Percentiles rank a stretch among this genome's conserved stretches.
phyloP scores from a whole-genome alignment of 1,140 invertebrate species.

The Drosophila bifasciata region DNA sequence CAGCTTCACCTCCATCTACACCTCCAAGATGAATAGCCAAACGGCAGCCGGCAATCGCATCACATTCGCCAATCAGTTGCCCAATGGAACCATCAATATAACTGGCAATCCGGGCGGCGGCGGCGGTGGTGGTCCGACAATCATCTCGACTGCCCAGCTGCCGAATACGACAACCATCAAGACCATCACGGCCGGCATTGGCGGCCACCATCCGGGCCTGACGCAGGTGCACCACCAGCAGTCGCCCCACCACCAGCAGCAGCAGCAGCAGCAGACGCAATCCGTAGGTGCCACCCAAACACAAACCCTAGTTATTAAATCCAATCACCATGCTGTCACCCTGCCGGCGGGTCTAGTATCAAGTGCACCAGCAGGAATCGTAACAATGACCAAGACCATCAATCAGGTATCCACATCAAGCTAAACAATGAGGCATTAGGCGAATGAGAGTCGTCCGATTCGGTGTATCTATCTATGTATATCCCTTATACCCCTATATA shows the following conservation, averaged over 20 bases:
- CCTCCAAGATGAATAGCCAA: conserved; percentile 77
- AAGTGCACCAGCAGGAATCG: conserved; percentile 84
- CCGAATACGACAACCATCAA: conserved; percentile 85
- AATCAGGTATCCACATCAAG: conserved; percentile 81
- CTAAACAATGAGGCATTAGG: conserved; percentile 45
- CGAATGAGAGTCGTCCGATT: conserved; percentile 35
- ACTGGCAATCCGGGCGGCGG: conserved; percentile 61
- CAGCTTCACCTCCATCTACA: conserved; percentile 1
- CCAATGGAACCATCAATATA: conserved; percentile 86
- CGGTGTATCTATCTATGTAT: conserved; percentile 8
- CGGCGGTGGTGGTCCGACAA: conserved; percentile 57
- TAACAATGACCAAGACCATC: conserved; percentile 84
- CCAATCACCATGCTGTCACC: conserved; percentile 83
- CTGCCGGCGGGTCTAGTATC: conserved; percentile 84
- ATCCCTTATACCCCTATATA: conserved; percentile 5
- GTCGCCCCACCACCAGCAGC: conserved; percentile 72
- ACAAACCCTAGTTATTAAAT: conserved; percentile 84
- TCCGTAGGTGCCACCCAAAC: conserved; percentile 84
- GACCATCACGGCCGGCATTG: conserved; percentile 83
- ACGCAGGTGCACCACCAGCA: conserved; percentile 63
- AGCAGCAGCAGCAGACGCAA: conserved; percentile 79
- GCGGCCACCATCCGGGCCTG: conserved; percentile 75
- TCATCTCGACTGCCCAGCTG: conserved; percentile 78
- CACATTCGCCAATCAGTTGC: conserved; percentile 85
- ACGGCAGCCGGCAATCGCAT: conserved; percentile 82